Evolutionary conservation across 1,140 invertebrate genomes (phyloP).

Genomic region (Drosophila sechellia): DNA sequence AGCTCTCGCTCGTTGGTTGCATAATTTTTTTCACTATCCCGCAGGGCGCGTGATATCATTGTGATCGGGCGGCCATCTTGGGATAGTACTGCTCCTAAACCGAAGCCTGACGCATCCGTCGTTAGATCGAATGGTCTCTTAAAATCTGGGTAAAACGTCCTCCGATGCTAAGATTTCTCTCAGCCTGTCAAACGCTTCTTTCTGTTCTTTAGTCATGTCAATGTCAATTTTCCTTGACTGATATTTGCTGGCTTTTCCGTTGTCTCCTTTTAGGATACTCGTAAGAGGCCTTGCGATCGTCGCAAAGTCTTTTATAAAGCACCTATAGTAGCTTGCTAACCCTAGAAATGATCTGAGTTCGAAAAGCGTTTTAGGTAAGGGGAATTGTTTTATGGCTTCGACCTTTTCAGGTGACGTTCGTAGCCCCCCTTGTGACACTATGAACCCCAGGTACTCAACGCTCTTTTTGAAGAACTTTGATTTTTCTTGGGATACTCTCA

Average conservation of each 20-base stretch:
- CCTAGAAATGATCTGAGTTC: neutral
- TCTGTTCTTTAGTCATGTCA: neutral
- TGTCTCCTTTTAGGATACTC: neutral
- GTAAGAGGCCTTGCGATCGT: neutral
- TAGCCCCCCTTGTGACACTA: neutral
- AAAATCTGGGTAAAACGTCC: too few species aligned
- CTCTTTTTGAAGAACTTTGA: neutral
- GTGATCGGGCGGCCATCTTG: too few species aligned
- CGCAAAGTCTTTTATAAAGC: neutral
- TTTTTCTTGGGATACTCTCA: neutral
- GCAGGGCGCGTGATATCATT: too few species aligned
- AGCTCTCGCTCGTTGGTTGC: too few species aligned
- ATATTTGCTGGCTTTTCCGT: neutral
- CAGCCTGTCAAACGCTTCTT: too few species aligned
- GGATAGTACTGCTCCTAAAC: too few species aligned
- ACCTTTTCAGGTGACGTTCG: neutral
- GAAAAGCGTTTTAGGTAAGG: neutral
- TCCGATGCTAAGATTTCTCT: too few species aligned
- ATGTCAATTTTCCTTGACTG: neutral
- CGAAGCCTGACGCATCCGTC: too few species aligned
- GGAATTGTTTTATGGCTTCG: neutral
- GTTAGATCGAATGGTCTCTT: neutral
- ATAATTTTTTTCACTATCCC: too few species aligned
- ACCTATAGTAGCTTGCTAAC: neutral
- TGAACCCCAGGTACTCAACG: neutral